These are phyloP conservation scores for Galaxias olidus DNA, from an alignment of 2,797 vertebrate species.

Conservation along the genomic window DNA sequence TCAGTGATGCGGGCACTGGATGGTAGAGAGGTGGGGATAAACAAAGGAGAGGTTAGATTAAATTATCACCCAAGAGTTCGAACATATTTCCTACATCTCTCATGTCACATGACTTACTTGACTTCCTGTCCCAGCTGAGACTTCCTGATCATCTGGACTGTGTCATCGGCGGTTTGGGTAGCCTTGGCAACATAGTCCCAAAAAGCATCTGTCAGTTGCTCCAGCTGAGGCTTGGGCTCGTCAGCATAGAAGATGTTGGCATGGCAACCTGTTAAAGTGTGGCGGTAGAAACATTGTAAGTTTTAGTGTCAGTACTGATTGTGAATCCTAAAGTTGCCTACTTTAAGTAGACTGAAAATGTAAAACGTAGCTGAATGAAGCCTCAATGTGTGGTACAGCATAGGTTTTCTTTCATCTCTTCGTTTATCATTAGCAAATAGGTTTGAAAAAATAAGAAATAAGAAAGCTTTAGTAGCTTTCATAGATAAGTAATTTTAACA, in stretches of 20 bases:
- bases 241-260: conserved; percentile 76
- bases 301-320: background rate
- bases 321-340: background rate
- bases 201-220: conserved; percentile 77
- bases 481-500: conserved; percentile 18
- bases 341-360: background rate
- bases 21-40: background rate
- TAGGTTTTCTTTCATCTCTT: too few species aligned
- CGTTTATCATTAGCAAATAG: too few species aligned
- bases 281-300: conserved; percentile 2
- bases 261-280: conserved; percentile 66
- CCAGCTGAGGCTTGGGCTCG: conserved; percentile 73
- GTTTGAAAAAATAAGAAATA: too few species aligned
- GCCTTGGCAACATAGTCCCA: conserved; percentile 77
- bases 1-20: conserved; percentile 65
- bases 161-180: conserved; percentile 76
- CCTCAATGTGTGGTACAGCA: too few species aligned
- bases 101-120: conserved; percentile 69
- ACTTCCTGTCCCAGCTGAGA: conserved; percentile 77
- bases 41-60: background rate
- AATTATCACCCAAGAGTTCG: background rate
- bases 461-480: background rate
- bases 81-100: background rate
- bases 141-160: conserved; percentile 72
- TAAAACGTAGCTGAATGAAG: too few species aligned